Evolutionary conservation across 1,140 invertebrate species (phyloP).

Genomic region (Ceratitis capitata): DNA sequence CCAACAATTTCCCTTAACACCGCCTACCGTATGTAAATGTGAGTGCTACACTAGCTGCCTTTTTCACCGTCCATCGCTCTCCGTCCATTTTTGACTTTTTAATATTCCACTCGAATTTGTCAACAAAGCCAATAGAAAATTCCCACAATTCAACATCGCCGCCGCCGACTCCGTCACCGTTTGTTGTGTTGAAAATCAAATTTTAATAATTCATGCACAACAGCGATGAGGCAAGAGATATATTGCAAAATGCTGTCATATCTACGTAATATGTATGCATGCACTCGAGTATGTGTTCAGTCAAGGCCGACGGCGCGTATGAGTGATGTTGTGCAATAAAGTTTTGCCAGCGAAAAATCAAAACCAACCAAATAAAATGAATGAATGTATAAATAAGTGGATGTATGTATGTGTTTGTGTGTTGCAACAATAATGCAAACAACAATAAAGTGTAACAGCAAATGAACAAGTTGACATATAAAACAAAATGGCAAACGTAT

Average conservation of each 20-base stretch:
- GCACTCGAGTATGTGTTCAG: no score
- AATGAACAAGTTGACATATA: background rate
- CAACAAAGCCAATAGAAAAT: slow-evolving; percentile 17
- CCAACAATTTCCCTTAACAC: background rate
- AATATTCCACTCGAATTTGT: slow-evolving; percentile 9
- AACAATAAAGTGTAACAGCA: background rate
- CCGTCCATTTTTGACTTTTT: background rate
- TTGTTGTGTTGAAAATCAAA: slow-evolving; percentile 26
- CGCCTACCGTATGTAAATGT: background rate
- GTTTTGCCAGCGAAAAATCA: background rate
- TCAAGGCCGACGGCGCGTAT: background rate
- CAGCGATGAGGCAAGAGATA: background rate
- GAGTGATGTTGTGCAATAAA: background rate
- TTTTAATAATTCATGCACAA: background rate
- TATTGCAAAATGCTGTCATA: background rate
- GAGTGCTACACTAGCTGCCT: background rate
- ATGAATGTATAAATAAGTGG: slow-evolving; percentile 7
- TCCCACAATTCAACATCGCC: background rate
- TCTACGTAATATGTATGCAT: no score
- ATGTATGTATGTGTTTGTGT: no score
- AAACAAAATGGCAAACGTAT: background rate
- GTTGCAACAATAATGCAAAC: background rate
- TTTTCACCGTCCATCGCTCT: background rate
- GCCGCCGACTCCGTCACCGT: no score
- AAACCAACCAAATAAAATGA: background rate